A percentile compares a stretch with the other conserved stretches of the same genome.
Evolutionary conservation across 1,140 invertebrate species (phyloP).

Genomic region (Panulirus ornatus): DNA sequence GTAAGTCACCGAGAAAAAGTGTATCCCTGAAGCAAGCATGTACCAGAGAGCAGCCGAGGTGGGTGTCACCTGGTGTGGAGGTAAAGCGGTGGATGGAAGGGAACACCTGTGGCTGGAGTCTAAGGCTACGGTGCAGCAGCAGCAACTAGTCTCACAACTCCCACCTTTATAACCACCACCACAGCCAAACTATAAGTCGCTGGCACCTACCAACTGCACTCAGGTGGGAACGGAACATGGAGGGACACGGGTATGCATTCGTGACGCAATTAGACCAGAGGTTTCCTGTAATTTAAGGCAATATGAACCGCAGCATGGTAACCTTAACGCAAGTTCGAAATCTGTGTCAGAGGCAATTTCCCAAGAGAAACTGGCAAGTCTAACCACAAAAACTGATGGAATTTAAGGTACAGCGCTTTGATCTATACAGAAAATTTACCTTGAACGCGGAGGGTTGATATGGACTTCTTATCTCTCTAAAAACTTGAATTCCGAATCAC

Average conservation of each 20-base stretch:
- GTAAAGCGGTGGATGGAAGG: background rate
- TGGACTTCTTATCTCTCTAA: conserved; percentile 7
- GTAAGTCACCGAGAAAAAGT: background rate
- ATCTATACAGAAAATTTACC: background rate
- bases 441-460: conserved; percentile 2
- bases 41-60: background rate
- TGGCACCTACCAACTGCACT: conserved; percentile 17
- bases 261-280: background rate
- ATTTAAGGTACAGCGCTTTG: background rate
- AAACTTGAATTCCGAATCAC: background rate
- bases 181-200: background rate
- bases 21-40: background rate
- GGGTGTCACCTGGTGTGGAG: background rate
- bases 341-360: conserved; percentile 29
- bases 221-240: background rate
- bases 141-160: background rate
- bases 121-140: background rate
- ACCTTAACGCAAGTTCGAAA: conserved; percentile 30
- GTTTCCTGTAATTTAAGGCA: conserved; percentile 2
- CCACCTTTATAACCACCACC: background rate
- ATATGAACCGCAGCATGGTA: background rate
- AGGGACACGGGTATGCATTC: background rate
- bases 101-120: conserved; percentile 8
- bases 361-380: conserved; percentile 32
- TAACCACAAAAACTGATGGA: conserved; percentile 14